These are phyloP conservation scores for Eristalis intricaria DNA, from an alignment of 2,888 invertebrate species.

Conservation along the genomic window DNA sequence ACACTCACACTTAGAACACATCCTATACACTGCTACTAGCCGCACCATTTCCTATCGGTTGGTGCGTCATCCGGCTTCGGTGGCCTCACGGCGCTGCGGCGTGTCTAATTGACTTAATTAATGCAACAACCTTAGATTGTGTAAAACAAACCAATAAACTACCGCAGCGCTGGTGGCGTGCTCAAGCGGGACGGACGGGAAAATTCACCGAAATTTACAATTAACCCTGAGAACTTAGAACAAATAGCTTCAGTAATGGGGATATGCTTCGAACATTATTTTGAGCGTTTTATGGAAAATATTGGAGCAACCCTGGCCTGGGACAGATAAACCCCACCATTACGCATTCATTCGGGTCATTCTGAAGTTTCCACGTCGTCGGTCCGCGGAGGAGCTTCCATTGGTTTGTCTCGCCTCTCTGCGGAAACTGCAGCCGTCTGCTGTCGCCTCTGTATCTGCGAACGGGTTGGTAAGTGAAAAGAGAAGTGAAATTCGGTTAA, in stretches of 20 bases:
- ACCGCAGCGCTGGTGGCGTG: constrained; percentile 12
- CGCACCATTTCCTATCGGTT: constrained; percentile 10
- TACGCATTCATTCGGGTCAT: neutral
- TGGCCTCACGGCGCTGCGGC: neutral
- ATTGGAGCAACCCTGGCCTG: neutral
- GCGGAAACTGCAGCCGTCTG: constrained; percentile 5
- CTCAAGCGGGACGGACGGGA: neutral
- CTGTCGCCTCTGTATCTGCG: neutral
- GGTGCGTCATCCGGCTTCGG: neutral
- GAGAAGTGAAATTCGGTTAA: constrained; percentile 19
- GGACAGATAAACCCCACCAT: neutral
- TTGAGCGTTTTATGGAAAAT: neutral
- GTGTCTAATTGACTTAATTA: constrained; percentile 41
- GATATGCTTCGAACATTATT: constrained; percentile 1
- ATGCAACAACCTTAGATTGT: constrained; percentile 11
- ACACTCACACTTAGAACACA: neutral
- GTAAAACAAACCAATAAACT: constrained; percentile 32
- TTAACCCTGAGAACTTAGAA: neutral
- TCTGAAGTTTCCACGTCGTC: neutral
- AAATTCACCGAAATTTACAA: neutral
- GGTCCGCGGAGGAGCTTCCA: neutral
- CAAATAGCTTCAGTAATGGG: constrained; percentile 9
- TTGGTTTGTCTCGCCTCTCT: constrained; percentile 20
- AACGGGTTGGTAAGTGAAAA: neutral
- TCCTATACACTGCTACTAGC: neutral